These are phyloP conservation scores for Crocuta crocuta DNA, from an alignment of 2,113 vertebrate genomes.

Conservation along the genomic window DNA sequence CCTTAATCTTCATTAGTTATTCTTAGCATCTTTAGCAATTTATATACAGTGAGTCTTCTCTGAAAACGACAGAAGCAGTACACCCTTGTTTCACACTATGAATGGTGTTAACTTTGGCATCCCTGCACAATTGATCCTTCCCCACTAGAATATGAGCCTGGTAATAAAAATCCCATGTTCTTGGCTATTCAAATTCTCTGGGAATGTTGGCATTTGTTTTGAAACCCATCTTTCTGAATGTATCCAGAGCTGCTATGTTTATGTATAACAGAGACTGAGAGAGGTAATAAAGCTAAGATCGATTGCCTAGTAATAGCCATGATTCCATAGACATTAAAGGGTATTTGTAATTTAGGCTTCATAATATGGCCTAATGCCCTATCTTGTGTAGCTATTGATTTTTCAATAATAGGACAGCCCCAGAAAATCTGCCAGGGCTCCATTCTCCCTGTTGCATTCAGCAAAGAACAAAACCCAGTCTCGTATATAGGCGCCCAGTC, in stretches of 20 bases:
- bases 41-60: neutral
- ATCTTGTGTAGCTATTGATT: conserved; percentile 67
- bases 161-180: neutral
- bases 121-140: neutral
- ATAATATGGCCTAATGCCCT: conserved; percentile 70
- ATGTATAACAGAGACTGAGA: neutral
- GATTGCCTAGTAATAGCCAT: conserved; percentile 49
- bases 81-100: neutral
- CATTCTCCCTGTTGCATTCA: neutral
- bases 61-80: neutral
- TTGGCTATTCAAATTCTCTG: conserved; percentile 1
- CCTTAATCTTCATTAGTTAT: neutral
- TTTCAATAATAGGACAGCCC: conserved; percentile 42
- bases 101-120: neutral
- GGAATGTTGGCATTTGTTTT: conserved; percentile 33
- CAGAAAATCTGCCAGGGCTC: conserved; percentile 44
- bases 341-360: conserved; percentile 66
- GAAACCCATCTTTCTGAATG: conserved; percentile 43
- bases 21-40: neutral
- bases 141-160: neutral
- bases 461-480: neutral
- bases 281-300: conserved; percentile 54
- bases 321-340: conserved; percentile 65
- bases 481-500: neutral
- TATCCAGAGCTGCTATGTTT: conserved; percentile 5